Evolutionary conservation across 2,888 invertebrate species (phyloP), one percentile per base, ranked within the genome.

Genomic region (Linyphia triangularis): DNA sequence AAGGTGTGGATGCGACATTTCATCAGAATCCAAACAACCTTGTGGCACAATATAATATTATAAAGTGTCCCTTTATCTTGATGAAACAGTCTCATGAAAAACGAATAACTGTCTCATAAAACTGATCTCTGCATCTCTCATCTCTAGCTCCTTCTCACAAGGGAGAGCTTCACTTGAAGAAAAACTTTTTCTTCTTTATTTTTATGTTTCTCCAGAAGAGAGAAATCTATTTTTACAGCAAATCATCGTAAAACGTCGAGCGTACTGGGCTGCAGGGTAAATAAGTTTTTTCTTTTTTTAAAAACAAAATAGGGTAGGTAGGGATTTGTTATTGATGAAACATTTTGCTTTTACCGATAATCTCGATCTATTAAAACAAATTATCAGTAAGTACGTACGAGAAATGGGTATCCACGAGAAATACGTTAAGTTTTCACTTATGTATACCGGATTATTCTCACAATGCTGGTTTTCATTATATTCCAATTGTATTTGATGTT

Each of bases 81-180:
- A 67, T 65, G 78, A 51, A 79, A 65, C 43, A 67, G n/a, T 79
- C 79, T 67, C 67, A 65, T 67, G 67, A 67, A 67, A 79, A 67
- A 67, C 43, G 79, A 79, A 81, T 81, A 70, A 70, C 81, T 59
- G 70, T 69, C 81, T 70, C 81, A 37, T 81, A 81, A 79, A 79
- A 70, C 40, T 37, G 33, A 59, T 37, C 28, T n/a, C 59, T 33
- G 22, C 67, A 61, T 67, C 24, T 28, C 26, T 67, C 26, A 26
- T 26, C 59, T 19, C 24, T n/a, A 24, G 65, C 24, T 51, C n/a
- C 51, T 51, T n/a, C 51, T 37, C 79, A 67, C 51, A 10, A 63
- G 63, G 28, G 30, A 22, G 67, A 28, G 40, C 19, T 81, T 79
- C 67, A 67, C 67, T 26, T 2, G n/a, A 51, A 24, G 2, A 43